Conservation (phyloP, 1,140 invertebrate genomes). For the Orius insidiosus region DNA sequence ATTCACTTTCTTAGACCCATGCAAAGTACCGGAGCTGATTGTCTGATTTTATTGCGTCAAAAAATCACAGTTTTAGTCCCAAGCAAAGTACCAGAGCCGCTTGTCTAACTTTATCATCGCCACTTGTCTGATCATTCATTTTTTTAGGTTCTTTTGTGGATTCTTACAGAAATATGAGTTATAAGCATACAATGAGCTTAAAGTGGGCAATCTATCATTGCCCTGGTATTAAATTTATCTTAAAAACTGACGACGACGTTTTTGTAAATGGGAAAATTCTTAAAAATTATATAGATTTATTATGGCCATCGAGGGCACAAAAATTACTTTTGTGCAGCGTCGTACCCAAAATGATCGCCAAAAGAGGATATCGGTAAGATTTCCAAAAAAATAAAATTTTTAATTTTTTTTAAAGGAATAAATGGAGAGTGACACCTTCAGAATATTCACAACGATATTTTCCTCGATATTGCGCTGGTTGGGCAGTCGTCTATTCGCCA, state of each 20-base stretch:
- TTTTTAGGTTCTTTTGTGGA: slow-evolving; percentile 50
- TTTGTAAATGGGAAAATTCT: slow-evolving; percentile 52
- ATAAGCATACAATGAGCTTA: slow-evolving; percentile 68
- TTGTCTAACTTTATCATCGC: too few relatives aligned
- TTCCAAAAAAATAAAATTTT: neutral
- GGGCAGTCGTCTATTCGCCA: slow-evolving; percentile 52
- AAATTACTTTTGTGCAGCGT: slow-evolving; percentile 40
- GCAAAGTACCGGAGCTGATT: too few relatives aligned
- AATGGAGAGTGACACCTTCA: slow-evolving; percentile 54
- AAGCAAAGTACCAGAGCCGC: too few relatives aligned
- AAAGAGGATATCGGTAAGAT: slow-evolving; percentile 31
- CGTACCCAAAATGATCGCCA: slow-evolving; percentile 24
- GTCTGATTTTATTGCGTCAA: too few relatives aligned
- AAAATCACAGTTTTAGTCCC: too few relatives aligned
- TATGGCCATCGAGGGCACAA: slow-evolving; percentile 36
- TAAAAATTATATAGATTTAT: slow-evolving; percentile 37
- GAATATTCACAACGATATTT: slow-evolving; percentile 48
- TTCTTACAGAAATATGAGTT: slow-evolving; percentile 67
- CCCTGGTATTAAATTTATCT: slow-evolving; percentile 43
- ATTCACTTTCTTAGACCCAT: too few relatives aligned
- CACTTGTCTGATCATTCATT: too few relatives aligned
- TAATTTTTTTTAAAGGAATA: slow-evolving; percentile 36
- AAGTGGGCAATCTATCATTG: slow-evolving; percentile 57
- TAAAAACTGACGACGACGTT: slow-evolving; percentile 66
- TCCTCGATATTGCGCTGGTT: slow-evolving; percentile 56